These are phyloP conservation scores for Diplazon laetatorius DNA, from an alignment of 2,888 invertebrate genomes.

Conservation along the genomic window DNA sequence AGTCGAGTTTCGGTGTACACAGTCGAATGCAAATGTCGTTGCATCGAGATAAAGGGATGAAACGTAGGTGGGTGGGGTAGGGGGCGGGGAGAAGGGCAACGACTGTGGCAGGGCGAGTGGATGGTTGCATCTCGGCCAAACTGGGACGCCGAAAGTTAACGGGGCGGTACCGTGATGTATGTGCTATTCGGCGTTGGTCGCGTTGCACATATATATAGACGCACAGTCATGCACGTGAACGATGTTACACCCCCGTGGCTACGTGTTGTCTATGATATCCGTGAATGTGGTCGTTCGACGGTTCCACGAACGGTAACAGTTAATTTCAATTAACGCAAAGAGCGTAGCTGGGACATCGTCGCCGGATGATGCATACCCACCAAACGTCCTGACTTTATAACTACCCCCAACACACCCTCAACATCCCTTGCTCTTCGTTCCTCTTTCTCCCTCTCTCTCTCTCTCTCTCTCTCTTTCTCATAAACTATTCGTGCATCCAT, in stretches of 20 bases:
- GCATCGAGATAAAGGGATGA: slow-evolving; percentile 36
- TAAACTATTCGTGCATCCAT: not conserved
- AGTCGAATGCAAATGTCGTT: slow-evolving; percentile 56
- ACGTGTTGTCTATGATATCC: slow-evolving; percentile 1
- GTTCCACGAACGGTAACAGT: slow-evolving; percentile 41
- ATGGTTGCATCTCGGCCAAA: slow-evolving; percentile 41
- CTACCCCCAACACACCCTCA: not conserved
- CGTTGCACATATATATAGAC: not conserved
- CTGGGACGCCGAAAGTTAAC: slow-evolving; percentile 56
- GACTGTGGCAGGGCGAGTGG: slow-evolving; percentile 5
- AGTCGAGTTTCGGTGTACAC: slow-evolving; percentile 22
- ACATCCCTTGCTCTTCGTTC: too few species aligned
- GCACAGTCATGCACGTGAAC: not conserved
- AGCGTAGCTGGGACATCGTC: slow-evolving; percentile 32
- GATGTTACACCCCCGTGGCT: not conserved
- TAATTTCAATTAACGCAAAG: slow-evolving; percentile 55
- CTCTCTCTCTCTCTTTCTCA: not conserved
- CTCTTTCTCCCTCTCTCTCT: not conserved
- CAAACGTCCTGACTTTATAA: slow-evolving; percentile 22
- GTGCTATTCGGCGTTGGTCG: not conserved
- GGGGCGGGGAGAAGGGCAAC: not conserved
- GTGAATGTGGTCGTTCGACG: slow-evolving; percentile 36
- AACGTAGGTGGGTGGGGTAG: slow-evolving; percentile 1
- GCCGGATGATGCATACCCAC: slow-evolving; percentile 27
- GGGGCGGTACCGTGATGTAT: slow-evolving; percentile 31